phyloP scores from a whole-genome alignment of 1,140 invertebrate species.

The Atopsyche davidsoni region DNA sequence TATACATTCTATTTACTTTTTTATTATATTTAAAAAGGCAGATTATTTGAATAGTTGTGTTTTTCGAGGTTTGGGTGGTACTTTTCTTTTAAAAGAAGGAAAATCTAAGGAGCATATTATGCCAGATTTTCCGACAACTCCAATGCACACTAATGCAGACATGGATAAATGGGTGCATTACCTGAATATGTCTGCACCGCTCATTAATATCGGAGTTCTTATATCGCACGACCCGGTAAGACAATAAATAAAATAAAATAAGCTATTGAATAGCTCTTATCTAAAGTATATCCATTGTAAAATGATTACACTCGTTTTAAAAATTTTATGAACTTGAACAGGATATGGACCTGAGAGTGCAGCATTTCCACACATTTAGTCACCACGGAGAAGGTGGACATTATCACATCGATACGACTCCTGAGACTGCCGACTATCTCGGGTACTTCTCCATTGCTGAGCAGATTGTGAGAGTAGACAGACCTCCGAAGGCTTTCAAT shows the following conservation, averaged over 20 bases:
- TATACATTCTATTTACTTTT: neutral
- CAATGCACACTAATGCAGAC: constrained; percentile 64
- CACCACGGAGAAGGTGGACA: constrained; percentile 85
- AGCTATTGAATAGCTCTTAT: neutral
- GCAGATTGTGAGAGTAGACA: constrained; percentile 73
- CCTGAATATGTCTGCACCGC: constrained; percentile 80
- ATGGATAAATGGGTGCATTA: constrained; percentile 88
- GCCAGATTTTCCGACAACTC: constrained; percentile 79
- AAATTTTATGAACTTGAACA: constrained; percentile 35
- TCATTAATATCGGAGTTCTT: constrained; percentile 82
- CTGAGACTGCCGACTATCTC: constrained; percentile 74
- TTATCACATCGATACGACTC: constrained; percentile 91
- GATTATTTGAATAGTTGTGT: neutral
- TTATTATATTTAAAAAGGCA: neutral
- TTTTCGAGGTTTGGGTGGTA: constrained; percentile 72
- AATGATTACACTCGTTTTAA: neutral
- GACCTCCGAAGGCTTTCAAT: constrained; percentile 53
- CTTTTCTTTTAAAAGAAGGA: constrained; percentile 77
- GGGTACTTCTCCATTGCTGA: constrained; percentile 80
- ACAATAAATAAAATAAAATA: constrained; percentile 19
- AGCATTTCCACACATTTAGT: constrained; percentile 93
- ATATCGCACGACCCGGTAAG: constrained; percentile 79
- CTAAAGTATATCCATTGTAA: neutral
- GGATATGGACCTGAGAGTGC: constrained; percentile 81
- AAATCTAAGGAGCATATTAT: constrained; percentile 88